These are phyloP conservation scores for Muscicapa striata DNA, from an alignment of 2,797 vertebrate species.

Conservation along the genomic window DNA sequence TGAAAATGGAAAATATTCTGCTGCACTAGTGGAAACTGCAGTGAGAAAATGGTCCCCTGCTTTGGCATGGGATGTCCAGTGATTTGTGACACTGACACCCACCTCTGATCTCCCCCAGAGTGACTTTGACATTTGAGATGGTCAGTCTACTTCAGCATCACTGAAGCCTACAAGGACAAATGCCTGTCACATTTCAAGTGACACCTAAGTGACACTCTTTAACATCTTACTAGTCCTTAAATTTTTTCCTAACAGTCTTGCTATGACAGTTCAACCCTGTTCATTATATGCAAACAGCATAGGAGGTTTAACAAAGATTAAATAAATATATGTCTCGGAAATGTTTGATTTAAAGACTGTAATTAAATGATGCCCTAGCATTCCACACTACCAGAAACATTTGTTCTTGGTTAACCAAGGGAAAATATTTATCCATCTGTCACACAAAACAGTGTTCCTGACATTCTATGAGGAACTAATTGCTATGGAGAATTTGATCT, in stretches of 20 bases:
- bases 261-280: background rate
- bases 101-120: background rate
- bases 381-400: background rate
- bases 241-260: background rate
- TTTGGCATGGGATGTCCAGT: background rate
- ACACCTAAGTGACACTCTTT: background rate
- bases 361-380: background rate
- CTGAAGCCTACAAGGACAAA: background rate
- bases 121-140: background rate
- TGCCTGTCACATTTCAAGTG: background rate
- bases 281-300: background rate
- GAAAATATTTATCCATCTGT: slow-evolving; percentile 7
- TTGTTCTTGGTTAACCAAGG: background rate
- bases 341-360: background rate
- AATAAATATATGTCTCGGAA: background rate
- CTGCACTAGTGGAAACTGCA: background rate
- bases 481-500: slow-evolving; percentile 14
- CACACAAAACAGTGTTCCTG: background rate
- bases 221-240: background rate
- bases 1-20: background rate
- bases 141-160: background rate
- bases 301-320: background rate
- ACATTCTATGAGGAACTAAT: background rate
- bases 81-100: background rate
- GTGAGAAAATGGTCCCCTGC: background rate